phyloP scores from a whole-genome alignment of 53 echinoderm and acorn worm genomes.

The Holothuria scabra region DNA sequence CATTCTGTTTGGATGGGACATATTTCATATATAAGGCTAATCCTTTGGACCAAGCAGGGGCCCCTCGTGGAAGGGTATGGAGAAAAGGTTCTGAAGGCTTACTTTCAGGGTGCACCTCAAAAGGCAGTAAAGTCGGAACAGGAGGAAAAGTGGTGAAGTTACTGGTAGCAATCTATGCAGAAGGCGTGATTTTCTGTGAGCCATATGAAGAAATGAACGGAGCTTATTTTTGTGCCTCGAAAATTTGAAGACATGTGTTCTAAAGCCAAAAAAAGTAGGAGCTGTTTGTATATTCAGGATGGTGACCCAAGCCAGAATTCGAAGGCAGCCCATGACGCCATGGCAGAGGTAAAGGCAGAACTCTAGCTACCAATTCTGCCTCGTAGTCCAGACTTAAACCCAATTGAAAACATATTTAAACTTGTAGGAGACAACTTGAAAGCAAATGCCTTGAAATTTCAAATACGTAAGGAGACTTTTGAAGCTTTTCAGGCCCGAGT shows the following conservation, averaged over 20 bases:
- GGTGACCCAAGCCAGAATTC: conserved; percentile 42
- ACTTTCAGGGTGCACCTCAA: conserved; percentile 17
- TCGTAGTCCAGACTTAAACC: conserved; percentile 46
- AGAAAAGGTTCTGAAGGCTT: conserved; percentile 40
- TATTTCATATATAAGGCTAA: conserved; percentile 35
- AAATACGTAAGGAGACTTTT: conserved; percentile 12
- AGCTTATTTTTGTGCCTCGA: conserved; percentile 26
- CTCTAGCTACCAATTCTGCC: conserved; percentile 27
- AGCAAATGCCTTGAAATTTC: not conserved
- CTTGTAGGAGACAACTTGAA: conserved; percentile 8
- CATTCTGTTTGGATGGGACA: conserved; percentile 47
- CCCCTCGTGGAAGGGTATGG: conserved; percentile 47
- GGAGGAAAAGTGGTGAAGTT: conserved; percentile 27
- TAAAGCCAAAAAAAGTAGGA: conserved; percentile 29
- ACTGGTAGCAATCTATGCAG: conserved; percentile 46
- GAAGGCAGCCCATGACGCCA: not conserved
- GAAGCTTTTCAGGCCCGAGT: conserved; percentile 20
- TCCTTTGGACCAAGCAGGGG: conserved; percentile 49
- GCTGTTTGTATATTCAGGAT: conserved; percentile 45
- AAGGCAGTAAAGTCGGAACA: conserved; percentile 48
- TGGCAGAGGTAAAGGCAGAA: conserved; percentile 29
- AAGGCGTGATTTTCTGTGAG: conserved; percentile 47
- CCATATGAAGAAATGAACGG: conserved; percentile 47
- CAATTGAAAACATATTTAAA: conserved; percentile 42
- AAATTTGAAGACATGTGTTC: conserved; percentile 38